Evolutionary conservation across 2,797 vertebrate genomes (phyloP).

Genomic region (Poeciliopsis gracilis): DNA sequence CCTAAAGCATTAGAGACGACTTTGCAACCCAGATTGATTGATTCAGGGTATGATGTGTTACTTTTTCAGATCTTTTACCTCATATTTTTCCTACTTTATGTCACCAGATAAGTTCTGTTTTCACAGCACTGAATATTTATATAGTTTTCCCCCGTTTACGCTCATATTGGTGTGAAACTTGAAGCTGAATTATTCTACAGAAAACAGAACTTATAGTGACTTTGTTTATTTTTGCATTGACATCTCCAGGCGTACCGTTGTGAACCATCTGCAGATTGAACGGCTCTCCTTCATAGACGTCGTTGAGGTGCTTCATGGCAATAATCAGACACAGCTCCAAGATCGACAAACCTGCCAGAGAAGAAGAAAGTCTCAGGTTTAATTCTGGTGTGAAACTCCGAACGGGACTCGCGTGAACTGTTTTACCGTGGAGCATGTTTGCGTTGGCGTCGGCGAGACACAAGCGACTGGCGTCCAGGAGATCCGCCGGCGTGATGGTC

Average conservation of each 20-base stretch:
- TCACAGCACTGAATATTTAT: too few relatives aligned
- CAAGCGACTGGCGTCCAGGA: conserved; percentile 86
- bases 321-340: conserved; percentile 96
- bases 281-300: conserved; percentile 92
- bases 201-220: too few relatives aligned
- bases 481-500: conserved; percentile 76
- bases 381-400: neutral
- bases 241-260: conserved; percentile 82
- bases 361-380: neutral
- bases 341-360: conserved; percentile 88
- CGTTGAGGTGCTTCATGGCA: conserved; percentile 97
- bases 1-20: too few relatives aligned
- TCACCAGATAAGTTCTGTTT: too few relatives aligned
- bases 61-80: too few relatives aligned
- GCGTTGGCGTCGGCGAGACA: conserved; percentile 85
- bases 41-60: too few relatives aligned
- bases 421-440: conserved; percentile 92
- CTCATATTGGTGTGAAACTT: neutral
- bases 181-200: neutral
- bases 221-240: too few relatives aligned
- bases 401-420: neutral
- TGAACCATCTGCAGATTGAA: conserved; percentile 99
- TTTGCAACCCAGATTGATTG: too few relatives aligned
- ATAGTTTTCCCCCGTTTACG: neutral
- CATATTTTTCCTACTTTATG: too few relatives aligned